These are phyloP conservation scores for Lycaena phlaeas DNA, from an alignment of 2,888 invertebrate species.

Conservation along the genomic window DNA sequence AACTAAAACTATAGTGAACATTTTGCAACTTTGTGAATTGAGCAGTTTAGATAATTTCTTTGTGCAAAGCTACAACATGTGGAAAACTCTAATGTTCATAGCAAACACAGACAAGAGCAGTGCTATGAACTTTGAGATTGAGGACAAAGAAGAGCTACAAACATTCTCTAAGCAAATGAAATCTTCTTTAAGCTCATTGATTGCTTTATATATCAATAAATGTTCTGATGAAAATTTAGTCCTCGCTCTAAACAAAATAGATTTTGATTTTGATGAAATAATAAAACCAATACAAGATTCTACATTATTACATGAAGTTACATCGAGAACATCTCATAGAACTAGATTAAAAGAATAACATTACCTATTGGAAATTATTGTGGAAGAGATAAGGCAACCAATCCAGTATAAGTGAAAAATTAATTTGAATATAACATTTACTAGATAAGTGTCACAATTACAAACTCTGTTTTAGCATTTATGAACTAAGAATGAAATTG, in stretches of 20 bases:
- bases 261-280: conserved; percentile 40
- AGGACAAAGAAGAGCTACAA: conserved; percentile 36
- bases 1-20: conserved; percentile 36
- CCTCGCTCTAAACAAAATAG: conserved; percentile 35
- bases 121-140: conserved; percentile 36
- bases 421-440: not conserved
- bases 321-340: conserved; percentile 35
- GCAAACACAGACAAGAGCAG: conserved; percentile 35
- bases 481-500: too few relatives aligned
- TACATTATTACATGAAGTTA: conserved; percentile 30
- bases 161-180: conserved; percentile 40
- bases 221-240: conserved; percentile 40
- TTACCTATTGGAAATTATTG: conserved; percentile 13
- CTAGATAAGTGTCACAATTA: too few relatives aligned
- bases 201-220: conserved; percentile 43
- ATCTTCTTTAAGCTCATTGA: conserved; percentile 33
- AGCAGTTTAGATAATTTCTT: conserved; percentile 41
- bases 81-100: conserved; percentile 38
- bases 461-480: too few relatives aligned
- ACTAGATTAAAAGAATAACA: conserved; percentile 43
- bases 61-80: conserved; percentile 42
- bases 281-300: conserved; percentile 31
- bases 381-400: too few relatives aligned
- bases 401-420: too few relatives aligned
- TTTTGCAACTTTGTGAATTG: conserved; percentile 31